Conservation (phyloP, 23 tunicate species). For the Ciona savignyi region DNA sequence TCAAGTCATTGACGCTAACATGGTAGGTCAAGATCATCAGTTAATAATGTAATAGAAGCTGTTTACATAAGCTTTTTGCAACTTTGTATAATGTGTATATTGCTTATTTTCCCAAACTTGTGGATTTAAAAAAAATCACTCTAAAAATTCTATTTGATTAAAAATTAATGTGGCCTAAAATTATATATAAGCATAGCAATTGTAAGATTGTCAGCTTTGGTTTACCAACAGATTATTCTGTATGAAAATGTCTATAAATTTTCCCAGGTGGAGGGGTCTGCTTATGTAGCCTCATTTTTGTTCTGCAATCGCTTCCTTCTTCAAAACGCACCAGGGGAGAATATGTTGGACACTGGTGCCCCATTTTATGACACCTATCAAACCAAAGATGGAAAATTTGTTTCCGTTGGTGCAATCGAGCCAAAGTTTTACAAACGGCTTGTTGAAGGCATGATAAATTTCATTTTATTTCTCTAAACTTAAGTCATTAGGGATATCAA, state of each 20-base stretch:
- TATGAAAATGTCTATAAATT: not conserved
- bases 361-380: conserved; percentile 82
- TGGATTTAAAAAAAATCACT: no score
- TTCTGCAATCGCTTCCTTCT: conserved; percentile 31
- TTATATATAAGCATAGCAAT: no score
- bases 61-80: no score
- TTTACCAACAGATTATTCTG: not conserved
- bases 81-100: no score
- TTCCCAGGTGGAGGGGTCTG: conserved; percentile 76
- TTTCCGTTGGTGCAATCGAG: conserved; percentile 93
- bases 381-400: conserved; percentile 82
- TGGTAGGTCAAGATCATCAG: no score
- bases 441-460: conserved; percentile 25
- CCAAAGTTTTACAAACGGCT: conserved; percentile 69
- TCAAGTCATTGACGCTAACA: conserved; percentile 68
- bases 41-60: no score
- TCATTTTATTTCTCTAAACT: not conserved
- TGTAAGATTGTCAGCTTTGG: not conserved
- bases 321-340: conserved; percentile 41
- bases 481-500: not conserved
- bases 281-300: conserved; percentile 69
- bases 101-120: no score
- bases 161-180: no score
- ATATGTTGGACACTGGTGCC: conserved; percentile 70
- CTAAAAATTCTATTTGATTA: no score